Evolutionary conservation across 2,797 vertebrate genomes (phyloP).

Genomic region (Spea hammondii): DNA sequence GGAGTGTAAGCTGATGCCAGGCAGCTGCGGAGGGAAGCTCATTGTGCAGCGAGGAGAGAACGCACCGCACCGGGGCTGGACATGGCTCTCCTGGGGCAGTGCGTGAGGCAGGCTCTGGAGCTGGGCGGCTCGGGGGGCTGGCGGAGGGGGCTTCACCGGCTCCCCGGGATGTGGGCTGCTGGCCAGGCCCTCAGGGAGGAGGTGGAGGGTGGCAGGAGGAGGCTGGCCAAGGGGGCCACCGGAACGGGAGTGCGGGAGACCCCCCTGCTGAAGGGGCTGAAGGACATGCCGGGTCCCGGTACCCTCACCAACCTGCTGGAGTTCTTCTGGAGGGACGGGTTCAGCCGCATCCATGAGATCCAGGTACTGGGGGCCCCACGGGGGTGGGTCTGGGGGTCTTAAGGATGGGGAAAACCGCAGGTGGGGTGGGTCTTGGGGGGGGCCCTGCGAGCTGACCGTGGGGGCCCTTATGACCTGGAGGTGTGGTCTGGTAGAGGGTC

Average conservation of each 20-base stretch:
- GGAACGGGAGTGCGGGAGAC: neutral
- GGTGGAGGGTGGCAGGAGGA: neutral
- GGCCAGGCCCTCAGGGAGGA: constrained; percentile 55
- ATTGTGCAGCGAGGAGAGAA: neutral
- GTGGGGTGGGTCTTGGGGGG: too few relatives aligned
- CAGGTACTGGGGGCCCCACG: constrained; percentile 71
- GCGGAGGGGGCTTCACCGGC: constrained; percentile 60
- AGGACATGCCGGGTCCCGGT: constrained; percentile 88
- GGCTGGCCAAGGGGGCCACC: neutral
- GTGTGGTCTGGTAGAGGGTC: too few relatives aligned
- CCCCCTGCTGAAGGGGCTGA: constrained; percentile 67
- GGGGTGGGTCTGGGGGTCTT: neutral
- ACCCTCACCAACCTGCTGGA: constrained; percentile 79
- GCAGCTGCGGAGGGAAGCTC: neutral
- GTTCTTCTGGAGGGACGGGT: constrained; percentile 88
- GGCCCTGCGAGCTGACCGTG: too few relatives aligned
- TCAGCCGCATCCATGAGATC: constrained; percentile 86
- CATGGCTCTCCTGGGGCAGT: neutral
- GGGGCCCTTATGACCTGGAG: too few relatives aligned
- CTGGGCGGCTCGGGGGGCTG: constrained; percentile 8
- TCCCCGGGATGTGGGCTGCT: constrained; percentile 55
- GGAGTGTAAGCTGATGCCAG: constrained; percentile 67
- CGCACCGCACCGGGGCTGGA: constrained; percentile 34
- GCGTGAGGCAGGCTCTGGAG: constrained; percentile 44
- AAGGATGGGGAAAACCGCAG: neutral